phyloP scores from a whole-genome alignment of 2,888 invertebrate genomes.

The Ferdinandea cuprea region DNA sequence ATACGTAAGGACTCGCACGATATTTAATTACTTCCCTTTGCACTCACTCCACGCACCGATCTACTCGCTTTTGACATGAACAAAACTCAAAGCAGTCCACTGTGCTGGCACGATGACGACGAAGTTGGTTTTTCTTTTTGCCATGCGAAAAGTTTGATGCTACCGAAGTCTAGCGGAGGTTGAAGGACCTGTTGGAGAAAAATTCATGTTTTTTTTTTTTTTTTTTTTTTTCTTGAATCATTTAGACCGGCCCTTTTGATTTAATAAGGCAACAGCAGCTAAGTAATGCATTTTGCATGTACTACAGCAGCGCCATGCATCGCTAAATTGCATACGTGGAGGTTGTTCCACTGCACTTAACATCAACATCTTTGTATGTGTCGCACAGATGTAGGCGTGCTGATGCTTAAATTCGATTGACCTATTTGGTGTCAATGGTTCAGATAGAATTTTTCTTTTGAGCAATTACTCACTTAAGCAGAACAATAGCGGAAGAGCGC shows the following conservation, averaged over 20 bases:
- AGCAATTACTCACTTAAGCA: slow-evolving; percentile 58
- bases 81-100: background rate
- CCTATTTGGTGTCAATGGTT: slow-evolving; percentile 70
- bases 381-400: background rate
- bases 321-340: slow-evolving; percentile 9
- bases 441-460: slow-evolving; percentile 55
- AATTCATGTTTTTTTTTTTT: slow-evolving; percentile 3
- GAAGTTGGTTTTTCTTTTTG: no score
- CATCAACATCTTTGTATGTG: background rate
- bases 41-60: no score
- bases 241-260: slow-evolving; percentile 20
- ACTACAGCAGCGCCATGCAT: no score
- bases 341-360: slow-evolving; percentile 46
- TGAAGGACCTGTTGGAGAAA: slow-evolving; percentile 45
- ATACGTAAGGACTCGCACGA: no score
- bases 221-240: background rate
- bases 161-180: slow-evolving; percentile 22
- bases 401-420: slow-evolving; percentile 59
- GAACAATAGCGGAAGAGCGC: background rate
- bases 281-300: slow-evolving; percentile 9
- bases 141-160: slow-evolving; percentile 48
- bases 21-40: no score
- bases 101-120: no score
- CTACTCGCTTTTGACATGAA: background rate
- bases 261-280: slow-evolving; percentile 34